These are phyloP conservation scores for Poecilia gillii DNA, from an alignment of 2,797 vertebrate genomes.

Conservation along the genomic window DNA sequence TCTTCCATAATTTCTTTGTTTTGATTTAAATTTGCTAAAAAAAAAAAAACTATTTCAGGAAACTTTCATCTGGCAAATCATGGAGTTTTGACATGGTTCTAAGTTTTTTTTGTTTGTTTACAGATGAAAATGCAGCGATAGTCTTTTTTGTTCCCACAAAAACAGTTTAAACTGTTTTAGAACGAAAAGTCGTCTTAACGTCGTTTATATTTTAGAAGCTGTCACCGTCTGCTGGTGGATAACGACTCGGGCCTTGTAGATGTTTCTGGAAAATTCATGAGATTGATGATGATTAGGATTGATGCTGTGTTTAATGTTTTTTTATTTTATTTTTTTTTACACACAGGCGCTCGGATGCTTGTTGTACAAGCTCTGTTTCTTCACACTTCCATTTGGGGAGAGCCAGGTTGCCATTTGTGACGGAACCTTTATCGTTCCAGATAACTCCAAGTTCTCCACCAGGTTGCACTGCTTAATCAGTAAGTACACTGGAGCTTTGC, in stretches of 20 bases:
- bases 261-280: background rate
- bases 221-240: background rate
- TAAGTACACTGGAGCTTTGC: slow-evolving; percentile 73
- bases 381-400: slow-evolving; percentile 97
- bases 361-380: slow-evolving; percentile 99
- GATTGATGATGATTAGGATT: background rate
- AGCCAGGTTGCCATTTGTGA: slow-evolving; percentile 99
- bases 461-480: slow-evolving; percentile 93
- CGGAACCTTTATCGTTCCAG: slow-evolving; percentile 94
- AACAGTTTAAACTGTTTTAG: background rate
- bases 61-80: background rate
- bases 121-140: too few relatives aligned
- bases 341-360: slow-evolving; percentile 96
- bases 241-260: background rate
- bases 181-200: background rate
- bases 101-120: too few relatives aligned
- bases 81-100: background rate
- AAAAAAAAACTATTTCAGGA: too few relatives aligned
- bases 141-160: too few relatives aligned
- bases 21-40: background rate
- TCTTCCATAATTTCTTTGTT: background rate
- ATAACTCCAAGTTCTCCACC: slow-evolving; percentile 92
- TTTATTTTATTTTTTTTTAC: background rate
- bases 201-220: background rate
- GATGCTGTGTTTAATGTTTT: slow-evolving; percentile 27